Evolutionary conservation across 1,140 invertebrate species (phyloP), one percentile per base, ranked within the genome.

Genomic region (Megalopta genalis): DNA sequence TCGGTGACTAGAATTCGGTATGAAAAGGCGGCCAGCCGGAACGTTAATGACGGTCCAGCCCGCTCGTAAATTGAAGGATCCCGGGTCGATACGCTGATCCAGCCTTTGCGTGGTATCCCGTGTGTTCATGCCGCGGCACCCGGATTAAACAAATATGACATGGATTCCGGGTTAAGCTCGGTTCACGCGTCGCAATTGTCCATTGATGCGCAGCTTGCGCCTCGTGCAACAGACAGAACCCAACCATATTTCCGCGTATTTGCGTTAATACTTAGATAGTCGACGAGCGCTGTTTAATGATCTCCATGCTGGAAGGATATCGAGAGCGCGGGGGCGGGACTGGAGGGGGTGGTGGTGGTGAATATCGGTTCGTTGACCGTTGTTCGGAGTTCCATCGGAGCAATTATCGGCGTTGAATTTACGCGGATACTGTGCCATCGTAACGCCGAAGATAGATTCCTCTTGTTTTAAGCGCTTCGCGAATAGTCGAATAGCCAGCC

Each of bases 21-120:
- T 84, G 86, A 85, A 81, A 84, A 69, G 72, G 71, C 59, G 54
- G 66, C 75, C n/a, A 75, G 52, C 79, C 72, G 71, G 37, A 65
- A 79, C 71, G 62, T 78, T 87, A 87, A 87, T 75, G 80, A 84
- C 76, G n/a, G 73, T 87, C 85, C 72, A 65, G n/a, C n/a, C 23
- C 37, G 66, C 16, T 59, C 67, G 77, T 84, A 84, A 76, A 84
- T 63, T 59, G 25, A 25, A 57, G 59, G 77, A 85, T 80, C 74
- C 70, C 67, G 14, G 69, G 39, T 64, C 69, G 46, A 80, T 71
- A 59, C 54, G n/a, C 25, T 23, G 59, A 76, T 57, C 27, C 37
- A 18, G 16, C 18, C n/a, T 71, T 64, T 25, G 32, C 25, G 64
- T 37, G 37, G 52, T 65, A 78, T 73, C 5, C 46, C 21, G n/a